Evolutionary conservation across 1,140 invertebrate species (phyloP).

Genomic region (Danaus melanippus): DNA sequence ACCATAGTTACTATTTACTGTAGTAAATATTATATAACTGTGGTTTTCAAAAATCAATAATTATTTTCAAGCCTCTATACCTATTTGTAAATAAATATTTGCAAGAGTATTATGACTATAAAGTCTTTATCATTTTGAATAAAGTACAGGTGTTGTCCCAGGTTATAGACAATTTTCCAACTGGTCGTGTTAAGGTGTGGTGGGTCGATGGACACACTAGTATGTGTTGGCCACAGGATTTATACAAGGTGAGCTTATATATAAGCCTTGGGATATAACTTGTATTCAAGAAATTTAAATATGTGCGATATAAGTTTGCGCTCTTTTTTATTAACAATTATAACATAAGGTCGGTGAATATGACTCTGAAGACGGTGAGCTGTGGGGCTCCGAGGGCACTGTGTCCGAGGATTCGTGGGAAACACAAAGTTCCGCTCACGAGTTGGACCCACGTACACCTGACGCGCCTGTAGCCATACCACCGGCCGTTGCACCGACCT

Average conservation of each 20-base stretch:
- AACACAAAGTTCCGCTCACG: slow-evolving; percentile 77
- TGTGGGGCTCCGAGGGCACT: slow-evolving; percentile 81
- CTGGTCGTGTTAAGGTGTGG: slow-evolving; percentile 87
- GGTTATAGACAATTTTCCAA: slow-evolving; percentile 90
- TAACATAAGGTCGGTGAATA: slow-evolving; percentile 79
- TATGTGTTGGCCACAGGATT: slow-evolving; percentile 92
- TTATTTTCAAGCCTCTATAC: too few species aligned
- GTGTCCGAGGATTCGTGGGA: slow-evolving; percentile 84
- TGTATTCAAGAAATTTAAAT: too few species aligned
- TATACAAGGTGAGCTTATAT: slow-evolving; percentile 67
- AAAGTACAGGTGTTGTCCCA: slow-evolving; percentile 19
- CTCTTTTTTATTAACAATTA: slow-evolving; percentile 10
- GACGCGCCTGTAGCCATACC: slow-evolving; percentile 35
- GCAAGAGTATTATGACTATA: background rate
- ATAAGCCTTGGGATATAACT: too few species aligned
- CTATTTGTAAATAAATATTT: background rate
- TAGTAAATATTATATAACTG: too few species aligned
- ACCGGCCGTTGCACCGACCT: background rate
- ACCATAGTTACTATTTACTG: too few species aligned
- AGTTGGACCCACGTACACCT: slow-evolving; percentile 39
- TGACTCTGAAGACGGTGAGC: slow-evolving; percentile 83
- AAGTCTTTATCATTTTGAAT: background rate
- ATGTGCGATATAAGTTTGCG: background rate
- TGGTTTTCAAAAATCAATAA: too few species aligned
- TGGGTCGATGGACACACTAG: slow-evolving; percentile 90